These are phyloP conservation scores for Cylloceria caligata DNA, from an alignment of 2,888 invertebrate species.

Conservation along the genomic window DNA sequence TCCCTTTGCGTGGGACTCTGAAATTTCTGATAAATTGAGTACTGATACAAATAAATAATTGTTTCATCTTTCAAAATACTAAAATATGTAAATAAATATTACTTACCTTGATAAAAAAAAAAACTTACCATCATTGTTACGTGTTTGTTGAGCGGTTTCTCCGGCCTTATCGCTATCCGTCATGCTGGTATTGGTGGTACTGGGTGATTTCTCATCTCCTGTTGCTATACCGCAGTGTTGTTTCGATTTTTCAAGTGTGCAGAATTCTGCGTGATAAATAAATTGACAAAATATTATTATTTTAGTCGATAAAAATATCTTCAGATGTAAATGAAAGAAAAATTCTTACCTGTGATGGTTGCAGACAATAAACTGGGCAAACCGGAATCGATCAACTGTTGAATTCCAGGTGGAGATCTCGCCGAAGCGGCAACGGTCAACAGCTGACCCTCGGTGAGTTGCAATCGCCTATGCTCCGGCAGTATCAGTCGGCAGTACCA, in stretches of 20 bases:
- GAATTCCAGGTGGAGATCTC: slow-evolving; percentile 92
- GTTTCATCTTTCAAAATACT: no score
- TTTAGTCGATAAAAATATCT: neutral
- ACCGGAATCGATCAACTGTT: slow-evolving; percentile 91
- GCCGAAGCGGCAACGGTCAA: slow-evolving; percentile 92
- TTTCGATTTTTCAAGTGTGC: slow-evolving; percentile 76
- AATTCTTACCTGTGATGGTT: slow-evolving; percentile 85
- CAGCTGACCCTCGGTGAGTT: slow-evolving; percentile 88
- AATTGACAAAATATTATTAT: neutral
- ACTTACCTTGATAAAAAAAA: neutral
- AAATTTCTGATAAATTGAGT: no score
- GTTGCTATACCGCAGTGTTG: slow-evolving; percentile 69
- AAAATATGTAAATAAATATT: neutral
- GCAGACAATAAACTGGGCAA: slow-evolving; percentile 88
- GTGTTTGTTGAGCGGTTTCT: slow-evolving; percentile 72
- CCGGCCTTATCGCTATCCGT: slow-evolving; percentile 86
- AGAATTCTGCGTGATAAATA: slow-evolving; percentile 75
- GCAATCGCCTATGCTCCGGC: slow-evolving; percentile 86
- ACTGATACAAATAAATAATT: no score
- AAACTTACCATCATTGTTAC: slow-evolving; percentile 70
- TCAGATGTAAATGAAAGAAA: neutral
- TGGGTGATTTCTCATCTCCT: slow-evolving; percentile 69
- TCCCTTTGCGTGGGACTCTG: no score
- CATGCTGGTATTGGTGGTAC: slow-evolving; percentile 73
- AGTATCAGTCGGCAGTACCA: slow-evolving; percentile 87